Percentiles rank a stretch among this genome's conserved stretches.
These are phyloP conservation scores for Ctenopoma multispine DNA, from an alignment of 2,797 vertebrate species.

Conservation along the genomic window DNA sequence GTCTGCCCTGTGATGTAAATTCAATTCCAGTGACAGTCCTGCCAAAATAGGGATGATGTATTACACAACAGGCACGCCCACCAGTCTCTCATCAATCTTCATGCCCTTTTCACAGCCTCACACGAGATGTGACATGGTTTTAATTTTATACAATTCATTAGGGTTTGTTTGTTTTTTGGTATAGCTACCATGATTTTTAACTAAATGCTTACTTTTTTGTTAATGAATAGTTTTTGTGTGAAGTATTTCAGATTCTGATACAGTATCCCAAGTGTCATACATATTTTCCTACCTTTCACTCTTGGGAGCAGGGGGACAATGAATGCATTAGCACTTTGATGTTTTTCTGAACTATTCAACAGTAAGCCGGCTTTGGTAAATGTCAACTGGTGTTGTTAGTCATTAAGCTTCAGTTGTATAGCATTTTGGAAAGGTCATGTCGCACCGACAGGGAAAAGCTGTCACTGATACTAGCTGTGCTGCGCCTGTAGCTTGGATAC, in stretches of 20 bases:
- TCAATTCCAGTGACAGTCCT: constrained; percentile 65
- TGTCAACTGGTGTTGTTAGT: constrained; percentile 79
- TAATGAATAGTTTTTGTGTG: background rate
- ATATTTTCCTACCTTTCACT: constrained; percentile 3
- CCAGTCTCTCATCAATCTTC: constrained; percentile 68
- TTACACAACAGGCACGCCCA: constrained; percentile 52
- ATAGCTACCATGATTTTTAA: constrained; percentile 4
- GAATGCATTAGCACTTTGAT: constrained; percentile 25
- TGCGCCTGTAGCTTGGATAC: constrained; percentile 32
- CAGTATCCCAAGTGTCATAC: background rate
- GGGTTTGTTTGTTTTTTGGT: constrained; percentile 19
- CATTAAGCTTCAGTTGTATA: constrained; percentile 73
- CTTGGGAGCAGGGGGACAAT: background rate
- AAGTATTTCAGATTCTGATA: background rate
- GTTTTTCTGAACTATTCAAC: constrained; percentile 64
- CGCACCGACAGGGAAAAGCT: constrained; percentile 61
- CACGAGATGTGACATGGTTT: constrained; percentile 16
- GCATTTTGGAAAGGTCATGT: constrained; percentile 80
- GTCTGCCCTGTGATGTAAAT: constrained; percentile 73
- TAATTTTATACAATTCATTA: constrained; percentile 35
- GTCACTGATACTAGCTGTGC: constrained; percentile 47
- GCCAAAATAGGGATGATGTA: constrained; percentile 69
- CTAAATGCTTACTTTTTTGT: background rate
- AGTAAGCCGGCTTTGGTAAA: constrained; percentile 73
- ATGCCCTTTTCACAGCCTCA: constrained; percentile 57